Percentiles rank a stretch among this genome's conserved stretches.
These are phyloP conservation scores for Chrysina gloriosa DNA, from an alignment of 2,888 invertebrate genomes.

Conservation along the genomic window DNA sequence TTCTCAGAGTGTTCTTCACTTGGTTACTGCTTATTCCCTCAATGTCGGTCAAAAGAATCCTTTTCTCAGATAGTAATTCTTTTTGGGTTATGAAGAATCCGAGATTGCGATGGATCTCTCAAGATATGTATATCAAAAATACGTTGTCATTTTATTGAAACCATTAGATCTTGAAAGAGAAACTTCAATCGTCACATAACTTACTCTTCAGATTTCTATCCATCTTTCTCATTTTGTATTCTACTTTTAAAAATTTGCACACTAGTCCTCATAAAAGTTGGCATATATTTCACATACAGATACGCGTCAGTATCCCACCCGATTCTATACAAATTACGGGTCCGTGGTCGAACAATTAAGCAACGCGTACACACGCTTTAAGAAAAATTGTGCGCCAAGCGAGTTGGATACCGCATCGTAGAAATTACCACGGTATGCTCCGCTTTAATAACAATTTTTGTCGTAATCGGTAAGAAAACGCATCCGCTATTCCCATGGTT, in stretches of 20 bases:
- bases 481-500: constrained; percentile 40
- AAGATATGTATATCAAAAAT: too few species aligned
- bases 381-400: not conserved
- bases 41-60: too few species aligned
- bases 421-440: constrained; percentile 25
- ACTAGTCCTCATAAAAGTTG: not conserved
- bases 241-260: too few species aligned
- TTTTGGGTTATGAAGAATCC: too few species aligned
- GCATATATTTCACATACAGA: not conserved
- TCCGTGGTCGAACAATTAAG: constrained; percentile 12
- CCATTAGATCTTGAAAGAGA: too few species aligned
- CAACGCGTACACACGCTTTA: not conserved
- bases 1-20: too few species aligned
- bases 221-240: not conserved
- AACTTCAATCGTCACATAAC: too few species aligned
- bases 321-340: constrained; percentile 22
- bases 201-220: not conserved
- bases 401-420: not conserved
- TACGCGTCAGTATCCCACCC: not conserved
- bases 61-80: too few species aligned
- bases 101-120: too few species aligned
- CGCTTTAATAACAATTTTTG: constrained; percentile 34
- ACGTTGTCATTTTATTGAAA: too few species aligned
- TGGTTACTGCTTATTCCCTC: too few species aligned
- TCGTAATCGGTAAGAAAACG: constrained; percentile 37